phyloP scores from a whole-genome alignment of 1,140 invertebrate species.

The Eriosoma lanigerum region DNA sequence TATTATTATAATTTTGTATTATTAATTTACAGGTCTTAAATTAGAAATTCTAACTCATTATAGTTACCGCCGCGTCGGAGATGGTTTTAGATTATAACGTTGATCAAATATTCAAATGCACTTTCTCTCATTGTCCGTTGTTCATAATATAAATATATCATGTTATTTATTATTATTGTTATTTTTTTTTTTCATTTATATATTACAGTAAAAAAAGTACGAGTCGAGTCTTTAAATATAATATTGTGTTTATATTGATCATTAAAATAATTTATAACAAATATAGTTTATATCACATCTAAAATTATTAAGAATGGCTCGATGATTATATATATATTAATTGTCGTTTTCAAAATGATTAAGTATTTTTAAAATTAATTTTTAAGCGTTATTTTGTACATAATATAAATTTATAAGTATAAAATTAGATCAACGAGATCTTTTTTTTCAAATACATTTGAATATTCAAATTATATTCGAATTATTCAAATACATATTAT shows the following conservation, averaged over 20 bases:
- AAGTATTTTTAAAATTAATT: constrained; percentile 4
- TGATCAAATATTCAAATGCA: constrained; percentile 7
- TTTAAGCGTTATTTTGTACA: not conserved
- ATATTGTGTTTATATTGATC: not conserved
- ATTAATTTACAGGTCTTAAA: not conserved
- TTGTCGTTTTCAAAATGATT: constrained; percentile 16
- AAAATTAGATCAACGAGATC: no score
- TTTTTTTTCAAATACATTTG: no score
- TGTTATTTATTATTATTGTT: not conserved
- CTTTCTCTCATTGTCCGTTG: constrained; percentile 7
- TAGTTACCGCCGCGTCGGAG: not conserved
- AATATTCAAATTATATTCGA: no score
- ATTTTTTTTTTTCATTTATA: no score
- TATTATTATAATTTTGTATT: no score
- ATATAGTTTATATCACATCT: not conserved
- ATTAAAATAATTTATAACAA: no score
- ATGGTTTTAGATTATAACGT: constrained; percentile 8
- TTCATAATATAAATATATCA: not conserved
- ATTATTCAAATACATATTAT: no score
- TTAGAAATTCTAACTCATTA: not conserved
- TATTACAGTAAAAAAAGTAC: not conserved
- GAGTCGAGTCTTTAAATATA: not conserved
- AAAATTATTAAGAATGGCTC: not conserved
- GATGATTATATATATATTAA: not conserved
- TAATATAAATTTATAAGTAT: no score